Evolutionary conservation across 2,113 vertebrate species (phyloP).

Genomic region (Phodopus roborovskii): DNA sequence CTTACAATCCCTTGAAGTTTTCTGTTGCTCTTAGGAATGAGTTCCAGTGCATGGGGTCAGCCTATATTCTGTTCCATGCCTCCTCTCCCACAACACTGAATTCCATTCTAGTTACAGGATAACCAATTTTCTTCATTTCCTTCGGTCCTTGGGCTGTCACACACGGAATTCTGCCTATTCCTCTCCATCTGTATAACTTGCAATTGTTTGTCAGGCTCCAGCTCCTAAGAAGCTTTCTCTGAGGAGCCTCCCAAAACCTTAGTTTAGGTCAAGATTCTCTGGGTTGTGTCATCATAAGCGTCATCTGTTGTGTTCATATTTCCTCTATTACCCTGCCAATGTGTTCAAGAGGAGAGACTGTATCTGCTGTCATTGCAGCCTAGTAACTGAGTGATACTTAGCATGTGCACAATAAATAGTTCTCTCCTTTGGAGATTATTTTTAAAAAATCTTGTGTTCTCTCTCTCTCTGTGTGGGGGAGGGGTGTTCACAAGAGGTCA

Average conservation of each 20-base stretch:
- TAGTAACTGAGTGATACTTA: background rate
- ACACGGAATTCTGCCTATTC: background rate
- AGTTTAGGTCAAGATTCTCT: background rate
- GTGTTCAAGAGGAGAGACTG: background rate
- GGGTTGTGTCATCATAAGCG: background rate
- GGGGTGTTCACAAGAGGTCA: background rate
- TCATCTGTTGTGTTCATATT: background rate
- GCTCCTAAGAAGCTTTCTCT: background rate
- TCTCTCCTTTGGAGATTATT: background rate
- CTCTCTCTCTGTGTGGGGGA: too few species aligned
- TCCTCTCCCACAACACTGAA: background rate
- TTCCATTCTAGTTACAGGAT: background rate
- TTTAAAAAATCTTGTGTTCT: too few species aligned
- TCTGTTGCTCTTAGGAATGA: background rate
- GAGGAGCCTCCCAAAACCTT: background rate
- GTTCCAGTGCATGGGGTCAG: background rate
- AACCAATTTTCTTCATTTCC: background rate
- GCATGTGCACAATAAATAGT: background rate
- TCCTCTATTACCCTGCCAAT: background rate
- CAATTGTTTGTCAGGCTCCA: background rate
- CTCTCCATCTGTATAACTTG: background rate
- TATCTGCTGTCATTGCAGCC: background rate
- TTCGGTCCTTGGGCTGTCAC: background rate
- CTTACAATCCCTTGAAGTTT: constrained; percentile 19
- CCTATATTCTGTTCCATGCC: background rate